Evolutionary conservation across 2,888 invertebrate genomes (phyloP).

Genomic region (Tridacna crocea): DNA sequence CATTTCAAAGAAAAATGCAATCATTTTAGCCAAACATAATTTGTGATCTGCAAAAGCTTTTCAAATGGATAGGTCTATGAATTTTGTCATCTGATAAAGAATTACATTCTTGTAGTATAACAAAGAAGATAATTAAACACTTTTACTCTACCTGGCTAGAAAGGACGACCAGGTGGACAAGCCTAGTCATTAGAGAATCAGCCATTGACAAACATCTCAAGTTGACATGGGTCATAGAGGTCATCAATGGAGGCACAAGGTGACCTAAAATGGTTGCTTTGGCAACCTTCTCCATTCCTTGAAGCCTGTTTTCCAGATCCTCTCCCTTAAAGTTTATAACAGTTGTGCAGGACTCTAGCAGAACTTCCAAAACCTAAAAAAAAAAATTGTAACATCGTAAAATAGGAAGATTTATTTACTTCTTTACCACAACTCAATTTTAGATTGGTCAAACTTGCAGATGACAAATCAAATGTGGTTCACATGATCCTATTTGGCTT

Average conservation of each 20-base stretch:
- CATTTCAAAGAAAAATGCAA: neutral
- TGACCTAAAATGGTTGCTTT: slow-evolving; percentile 83
- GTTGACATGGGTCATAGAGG: slow-evolving; percentile 80
- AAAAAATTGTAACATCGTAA: neutral
- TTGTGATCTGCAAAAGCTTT: too few relatives aligned
- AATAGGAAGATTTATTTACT: too few relatives aligned
- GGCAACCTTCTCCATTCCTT: slow-evolving; percentile 80
- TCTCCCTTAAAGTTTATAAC: slow-evolving; percentile 73
- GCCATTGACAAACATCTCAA: slow-evolving; percentile 78
- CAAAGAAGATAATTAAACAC: neutral
- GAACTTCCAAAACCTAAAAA: slow-evolving; percentile 79
- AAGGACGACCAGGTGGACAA: slow-evolving; percentile 81
- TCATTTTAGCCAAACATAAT: too few relatives aligned
- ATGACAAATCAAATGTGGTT: too few relatives aligned
- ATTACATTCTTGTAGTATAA: neutral
- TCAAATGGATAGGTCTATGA: neutral
- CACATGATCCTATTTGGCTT: too few relatives aligned
- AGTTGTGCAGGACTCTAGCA: slow-evolving; percentile 78
- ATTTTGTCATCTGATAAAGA: neutral
- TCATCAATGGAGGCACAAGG: slow-evolving; percentile 80
- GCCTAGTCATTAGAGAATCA: slow-evolving; percentile 80
- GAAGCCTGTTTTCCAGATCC: slow-evolving; percentile 76
- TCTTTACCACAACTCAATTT: too few relatives aligned
- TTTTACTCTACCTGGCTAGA: slow-evolving; percentile 79
- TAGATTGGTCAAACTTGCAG: too few relatives aligned